Base-by-base conservation (phyloP, 1,140 invertebrate species). In the Thaumetopoea pityocampa region DNA sequence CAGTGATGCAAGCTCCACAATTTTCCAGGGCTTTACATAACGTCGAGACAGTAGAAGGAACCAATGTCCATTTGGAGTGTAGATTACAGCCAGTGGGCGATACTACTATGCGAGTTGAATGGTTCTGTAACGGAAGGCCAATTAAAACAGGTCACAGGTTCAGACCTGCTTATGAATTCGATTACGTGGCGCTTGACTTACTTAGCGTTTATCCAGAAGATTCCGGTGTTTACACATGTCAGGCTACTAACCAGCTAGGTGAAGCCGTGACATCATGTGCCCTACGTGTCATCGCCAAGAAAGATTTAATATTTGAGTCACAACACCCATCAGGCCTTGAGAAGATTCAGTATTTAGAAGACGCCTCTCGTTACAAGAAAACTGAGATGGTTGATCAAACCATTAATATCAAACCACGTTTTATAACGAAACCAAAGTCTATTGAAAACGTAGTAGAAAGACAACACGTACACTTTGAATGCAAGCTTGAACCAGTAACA, bases 391-490 rank as follows among this genome's bases (percentile, higher is more conserved):
- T 95, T 9, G 95, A 96, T 64, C 95, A 97, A 85, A 87, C 92
- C 22, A 89, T 96, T 4, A 93, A 91, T 54, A 89, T 95, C 4
- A 93, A 90, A 63, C 95, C 95, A 0, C 89, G 89, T 47, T 97
- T 97, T 78, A 81, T 96, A 2, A 94, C 93, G 0, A 92, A 94
- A 67, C 93, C 95, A 3, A 96, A 96, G 76, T 94, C 89, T 33
- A 87, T 94, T 34, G 92, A 93, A 51, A 92, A 94, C 59, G 89
- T 98, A 19, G 87, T 91, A 40, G 98, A 99, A 88, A 92, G 95
- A 26, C 92, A 96, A 54, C 93, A 96, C 61, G 96, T 96, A 33
- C 97, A 99, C 68, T 99, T 99, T 85, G 98, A 99, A 87, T 97
- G 96, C 70, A 98, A 98, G 84, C 87, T 98, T 7, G 96, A 98